Evolutionary conservation across 2,888 invertebrate species (phyloP), one percentile per base, ranked within the genome.

Genomic region (Agrotis clavis): DNA sequence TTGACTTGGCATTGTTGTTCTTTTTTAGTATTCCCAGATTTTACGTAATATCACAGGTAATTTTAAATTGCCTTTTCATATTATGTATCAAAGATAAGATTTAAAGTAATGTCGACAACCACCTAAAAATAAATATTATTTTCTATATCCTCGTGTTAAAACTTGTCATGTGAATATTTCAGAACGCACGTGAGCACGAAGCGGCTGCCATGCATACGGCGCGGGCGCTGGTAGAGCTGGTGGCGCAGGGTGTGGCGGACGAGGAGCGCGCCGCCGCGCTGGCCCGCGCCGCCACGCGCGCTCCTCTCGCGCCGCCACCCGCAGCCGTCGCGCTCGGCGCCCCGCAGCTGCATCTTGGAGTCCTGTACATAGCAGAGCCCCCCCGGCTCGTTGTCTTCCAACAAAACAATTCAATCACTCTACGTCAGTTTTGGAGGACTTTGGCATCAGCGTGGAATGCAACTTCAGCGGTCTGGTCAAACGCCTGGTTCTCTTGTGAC

Each of bases 401-500:
- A 84, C 95, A 95, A 77, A 96, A 96, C 87, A 96, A 96, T 81
- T 95, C 97, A 3, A 90, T 91, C 11, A 93, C 95, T 9, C 92
- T 97, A 25, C 96, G 96, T 64, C 95, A 94, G 84, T 97, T 97
- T 86, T 97, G 97, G 97, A 93, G 94, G 54, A 95, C 96, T 1
- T 90, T 96, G 67, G 96, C 96, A 21, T 93, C 93, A 16, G 95
- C 96, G 0, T 96, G 96, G 96, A 96, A 96, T 85, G 93, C 94
- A 7, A 94, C 93, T 25, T 81, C 92, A 14, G 95, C 94, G 21
- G 92, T 96, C 70, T 96, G 96, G 96, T 93, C 96, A 11, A 93
- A 93, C 86, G 94, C 94, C 35, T 95, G 96, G 96, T 95, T 94
- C 84, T 92, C 96, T 6, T 96, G 96, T 84, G 93, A 95, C 69